Evolutionary conservation across 1,140 invertebrate genomes (phyloP).

Genomic region (Drosophila melanogaster): Release_6_plus_ISO1_MT NT_033777.3:18691001-18691500

Average conservation of each 20-base stretch:
- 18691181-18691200: constrained; percentile 49
- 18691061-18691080: not conserved
- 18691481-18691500: not conserved
- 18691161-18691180: constrained; percentile 55
- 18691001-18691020: constrained; percentile 74
- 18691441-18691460: constrained; percentile 18
- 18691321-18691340: constrained; percentile 17
- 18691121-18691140: constrained; percentile 47
- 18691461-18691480: constrained; percentile 7
- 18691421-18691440: constrained; percentile 53
- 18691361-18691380: constrained; percentile 8
- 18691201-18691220: constrained; percentile 1
- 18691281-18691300: constrained; percentile 22
- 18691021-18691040: constrained; percentile 36
- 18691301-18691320: constrained; percentile 64
- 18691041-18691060: constrained; percentile 3
- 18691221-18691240: constrained; percentile 31
- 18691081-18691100: constrained; percentile 8
- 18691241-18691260: constrained; percentile 24
- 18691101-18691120: constrained; percentile 59
- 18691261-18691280: constrained; percentile 17
- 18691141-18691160: constrained; percentile 71
- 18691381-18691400: constrained; percentile 28
- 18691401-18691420: constrained; percentile 52
- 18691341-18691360: constrained; percentile 65